A percentile compares a stretch with the other conserved stretches of the same genome.
Conservation (phyloP, 2,797 vertebrate genomes). For the Okamejei kenojei region DNA sequence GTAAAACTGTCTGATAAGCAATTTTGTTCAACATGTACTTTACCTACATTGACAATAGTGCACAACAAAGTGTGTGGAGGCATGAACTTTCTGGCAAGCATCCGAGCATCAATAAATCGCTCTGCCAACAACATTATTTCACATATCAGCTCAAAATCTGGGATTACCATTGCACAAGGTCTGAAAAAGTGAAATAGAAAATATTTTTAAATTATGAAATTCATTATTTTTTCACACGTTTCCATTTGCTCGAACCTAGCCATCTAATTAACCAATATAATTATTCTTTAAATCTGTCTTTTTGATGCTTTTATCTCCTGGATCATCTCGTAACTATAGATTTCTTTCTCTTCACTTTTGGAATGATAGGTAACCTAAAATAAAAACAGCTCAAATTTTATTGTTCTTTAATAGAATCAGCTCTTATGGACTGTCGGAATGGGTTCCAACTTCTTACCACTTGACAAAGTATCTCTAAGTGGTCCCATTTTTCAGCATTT, state of each 20-base stretch:
- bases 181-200: slow-evolving; percentile 40
- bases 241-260: not conserved
- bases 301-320: not conserved
- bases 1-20: slow-evolving; percentile 21
- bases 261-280: not conserved
- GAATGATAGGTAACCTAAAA: not conserved
- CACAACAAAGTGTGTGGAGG: slow-evolving; percentile 65
- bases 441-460: not conserved
- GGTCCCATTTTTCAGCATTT: not conserved
- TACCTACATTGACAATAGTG: slow-evolving; percentile 70
- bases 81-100: slow-evolving; percentile 70
- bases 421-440: not conserved
- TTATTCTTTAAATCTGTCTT: not conserved
- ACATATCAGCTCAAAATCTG: slow-evolving; percentile 71
- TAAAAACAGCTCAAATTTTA: not conserved
- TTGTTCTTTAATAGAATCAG: not conserved
- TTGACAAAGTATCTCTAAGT: not conserved
- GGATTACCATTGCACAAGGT: slow-evolving; percentile 62
- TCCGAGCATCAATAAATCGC: slow-evolving; percentile 65
- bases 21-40: slow-evolving; percentile 42
- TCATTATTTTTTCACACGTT: not conserved
- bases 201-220: not conserved
- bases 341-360: not conserved
- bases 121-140: slow-evolving; percentile 70
- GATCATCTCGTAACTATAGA: not conserved